These are phyloP conservation scores for Hartigia nigra DNA, from an alignment of 2,888 invertebrate genomes.

Conservation along the genomic window DNA sequence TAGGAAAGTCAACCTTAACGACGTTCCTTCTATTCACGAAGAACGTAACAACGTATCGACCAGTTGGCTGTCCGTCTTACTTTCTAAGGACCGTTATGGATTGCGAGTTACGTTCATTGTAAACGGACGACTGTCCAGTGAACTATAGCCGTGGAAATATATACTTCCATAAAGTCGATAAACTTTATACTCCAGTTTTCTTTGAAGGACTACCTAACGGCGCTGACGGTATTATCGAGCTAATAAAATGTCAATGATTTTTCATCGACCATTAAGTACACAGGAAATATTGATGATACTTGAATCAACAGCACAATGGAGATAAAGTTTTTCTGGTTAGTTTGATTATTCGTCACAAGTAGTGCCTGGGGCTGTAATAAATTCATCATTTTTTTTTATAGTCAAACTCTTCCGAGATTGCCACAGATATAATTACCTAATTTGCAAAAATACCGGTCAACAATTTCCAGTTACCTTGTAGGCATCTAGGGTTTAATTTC, in stretches of 20 bases:
- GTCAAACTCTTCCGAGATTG: not conserved
- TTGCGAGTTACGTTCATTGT: slow-evolving; percentile 10
- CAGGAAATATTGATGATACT: not conserved
- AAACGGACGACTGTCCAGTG: not conserved
- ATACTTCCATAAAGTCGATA: not conserved
- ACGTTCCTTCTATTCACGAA: not conserved
- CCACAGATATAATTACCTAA: not conserved
- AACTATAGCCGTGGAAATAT: not conserved
- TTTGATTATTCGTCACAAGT: not conserved
- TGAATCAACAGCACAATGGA: not conserved
- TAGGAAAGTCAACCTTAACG: not conserved
- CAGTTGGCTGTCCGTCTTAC: slow-evolving; percentile 21
- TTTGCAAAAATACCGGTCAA: not conserved
- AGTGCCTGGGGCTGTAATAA: not conserved
- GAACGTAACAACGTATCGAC: not conserved
- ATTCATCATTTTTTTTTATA: not conserved
- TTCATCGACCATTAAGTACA: not conserved
- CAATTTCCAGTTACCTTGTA: not conserved
- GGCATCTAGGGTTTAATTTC: not conserved
- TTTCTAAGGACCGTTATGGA: slow-evolving; percentile 33
- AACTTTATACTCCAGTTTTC: not conserved
- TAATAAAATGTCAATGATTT: not conserved
- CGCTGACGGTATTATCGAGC: not conserved
- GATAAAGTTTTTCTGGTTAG: not conserved
- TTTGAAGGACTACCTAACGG: not conserved